Conservation (phyloP, 2,113 vertebrate species). For the Balaeniceps rex region DNA sequence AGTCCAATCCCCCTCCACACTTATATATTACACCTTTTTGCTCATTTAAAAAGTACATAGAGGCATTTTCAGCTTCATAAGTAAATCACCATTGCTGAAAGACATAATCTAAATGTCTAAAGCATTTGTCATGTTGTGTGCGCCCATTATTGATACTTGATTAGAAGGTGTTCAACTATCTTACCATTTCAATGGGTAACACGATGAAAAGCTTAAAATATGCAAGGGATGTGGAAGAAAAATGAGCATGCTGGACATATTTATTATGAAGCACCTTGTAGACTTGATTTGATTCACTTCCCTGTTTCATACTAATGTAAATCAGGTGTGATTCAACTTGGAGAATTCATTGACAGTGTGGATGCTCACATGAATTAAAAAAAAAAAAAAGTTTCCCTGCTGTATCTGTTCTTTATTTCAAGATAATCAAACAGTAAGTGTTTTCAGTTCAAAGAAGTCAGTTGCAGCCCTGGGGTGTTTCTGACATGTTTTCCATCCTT, state of each 20-base stretch:
- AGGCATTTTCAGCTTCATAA: background rate
- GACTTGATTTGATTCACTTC: background rate
- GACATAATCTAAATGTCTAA: background rate
- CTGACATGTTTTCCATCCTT: background rate
- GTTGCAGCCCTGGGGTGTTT: background rate
- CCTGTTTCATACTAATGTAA: background rate
- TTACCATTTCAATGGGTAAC: background rate
- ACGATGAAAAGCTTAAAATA: background rate
- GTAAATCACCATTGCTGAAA: background rate
- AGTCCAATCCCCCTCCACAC: background rate
- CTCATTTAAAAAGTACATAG: background rate
- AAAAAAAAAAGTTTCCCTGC: accelerated
- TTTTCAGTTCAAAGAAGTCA: background rate
- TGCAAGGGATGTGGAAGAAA: background rate
- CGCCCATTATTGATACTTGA: background rate
- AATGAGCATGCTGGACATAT: background rate
- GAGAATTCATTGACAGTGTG: background rate
- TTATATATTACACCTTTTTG: background rate
- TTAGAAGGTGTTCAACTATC: background rate
- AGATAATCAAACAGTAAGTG: background rate
- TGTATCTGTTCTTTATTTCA: background rate
- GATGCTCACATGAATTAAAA: background rate
- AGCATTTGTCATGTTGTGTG: background rate
- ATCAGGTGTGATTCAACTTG: background rate
- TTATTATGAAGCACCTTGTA: background rate